phyloP scores from a whole-genome alignment of 1,140 invertebrate genomes.

The Caerostris darwini region DNA sequence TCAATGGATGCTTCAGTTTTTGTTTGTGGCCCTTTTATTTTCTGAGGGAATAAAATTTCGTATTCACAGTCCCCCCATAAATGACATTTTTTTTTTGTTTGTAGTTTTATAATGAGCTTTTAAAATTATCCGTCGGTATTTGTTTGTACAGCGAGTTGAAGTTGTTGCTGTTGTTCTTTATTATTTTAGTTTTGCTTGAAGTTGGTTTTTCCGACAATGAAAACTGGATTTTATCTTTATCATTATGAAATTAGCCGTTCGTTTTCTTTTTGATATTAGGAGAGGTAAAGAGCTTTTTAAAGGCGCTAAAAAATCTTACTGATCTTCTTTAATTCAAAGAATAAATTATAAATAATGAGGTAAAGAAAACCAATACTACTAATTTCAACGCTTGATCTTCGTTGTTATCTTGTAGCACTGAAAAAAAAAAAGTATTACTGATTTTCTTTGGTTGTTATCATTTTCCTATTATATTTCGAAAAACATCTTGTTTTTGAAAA shows the following conservation, averaged over 20 bases:
- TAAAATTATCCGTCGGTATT: not conserved
- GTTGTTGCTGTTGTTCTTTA: not conserved
- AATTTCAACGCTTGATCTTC: not conserved
- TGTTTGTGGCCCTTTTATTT: not conserved
- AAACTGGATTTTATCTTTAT: not conserved
- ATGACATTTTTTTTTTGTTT: not conserved
- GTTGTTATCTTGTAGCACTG: not conserved
- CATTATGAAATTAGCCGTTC: not conserved
- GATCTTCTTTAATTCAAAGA: not conserved
- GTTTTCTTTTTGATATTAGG: not conserved
- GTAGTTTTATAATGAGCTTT: not conserved
- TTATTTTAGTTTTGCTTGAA: not conserved
- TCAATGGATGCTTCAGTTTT: not conserved
- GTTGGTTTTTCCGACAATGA: slow-evolving; percentile 13
- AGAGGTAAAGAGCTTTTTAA: not conserved
- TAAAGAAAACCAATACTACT: not conserved
- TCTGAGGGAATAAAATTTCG: not conserved
- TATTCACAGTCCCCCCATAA: not conserved
- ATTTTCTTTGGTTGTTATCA: not conserved
- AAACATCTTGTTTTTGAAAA: too few relatives aligned
- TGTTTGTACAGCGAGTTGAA: not conserved
- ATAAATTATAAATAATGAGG: not conserved
- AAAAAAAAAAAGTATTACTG: not conserved
- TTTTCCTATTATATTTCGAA: too few relatives aligned
- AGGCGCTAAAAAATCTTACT: not conserved